Evolutionary conservation across 2,888 invertebrate species (phyloP).

Genomic region (Sinodicranocentrus sp.): DNA sequence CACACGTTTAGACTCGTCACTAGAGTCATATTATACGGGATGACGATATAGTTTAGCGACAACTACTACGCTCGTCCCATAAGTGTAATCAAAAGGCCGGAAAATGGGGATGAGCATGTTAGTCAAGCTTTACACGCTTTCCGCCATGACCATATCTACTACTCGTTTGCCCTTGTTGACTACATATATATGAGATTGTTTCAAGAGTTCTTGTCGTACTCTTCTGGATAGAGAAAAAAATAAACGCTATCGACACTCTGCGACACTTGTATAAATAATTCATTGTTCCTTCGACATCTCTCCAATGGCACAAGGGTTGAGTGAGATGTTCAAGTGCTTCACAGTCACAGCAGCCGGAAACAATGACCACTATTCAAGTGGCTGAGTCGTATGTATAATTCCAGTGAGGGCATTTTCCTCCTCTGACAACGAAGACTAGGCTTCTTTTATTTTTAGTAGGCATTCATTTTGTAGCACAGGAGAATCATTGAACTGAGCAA

Average conservation of each 20-base stretch:
- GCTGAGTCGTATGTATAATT: too few species aligned
- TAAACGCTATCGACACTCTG: slow-evolving; percentile 50
- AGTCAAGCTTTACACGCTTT: too few species aligned
- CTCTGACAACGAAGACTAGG: too few species aligned
- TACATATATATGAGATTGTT: not conserved
- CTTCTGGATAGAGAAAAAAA: slow-evolving; percentile 26
- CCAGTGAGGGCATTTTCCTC: too few species aligned
- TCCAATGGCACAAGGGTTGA: not conserved
- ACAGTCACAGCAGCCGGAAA: not conserved
- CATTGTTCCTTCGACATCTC: slow-evolving; percentile 42
- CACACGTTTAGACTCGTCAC: too few species aligned
- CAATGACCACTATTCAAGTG: too few species aligned
- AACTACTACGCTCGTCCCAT: slow-evolving; percentile 38
- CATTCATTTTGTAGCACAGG: too few species aligned
- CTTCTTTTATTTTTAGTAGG: too few species aligned
- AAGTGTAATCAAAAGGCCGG: slow-evolving; percentile 49
- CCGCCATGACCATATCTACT: too few species aligned
- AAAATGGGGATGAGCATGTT: slow-evolving; percentile 15
- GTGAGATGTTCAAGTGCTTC: not conserved
- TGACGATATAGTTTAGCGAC: slow-evolving; percentile 39
- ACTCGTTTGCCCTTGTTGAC: not conserved
- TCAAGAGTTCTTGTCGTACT: slow-evolving; percentile 10
- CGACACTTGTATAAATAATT: slow-evolving; percentile 62
- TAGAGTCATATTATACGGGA: not conserved
- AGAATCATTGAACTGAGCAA: too few species aligned